A percentile compares a stretch with the other conserved stretches of the same genome.
These are phyloP conservation scores for Danio choprae DNA, from an alignment of 2,797 vertebrate species.

Conservation along the genomic window DNA sequence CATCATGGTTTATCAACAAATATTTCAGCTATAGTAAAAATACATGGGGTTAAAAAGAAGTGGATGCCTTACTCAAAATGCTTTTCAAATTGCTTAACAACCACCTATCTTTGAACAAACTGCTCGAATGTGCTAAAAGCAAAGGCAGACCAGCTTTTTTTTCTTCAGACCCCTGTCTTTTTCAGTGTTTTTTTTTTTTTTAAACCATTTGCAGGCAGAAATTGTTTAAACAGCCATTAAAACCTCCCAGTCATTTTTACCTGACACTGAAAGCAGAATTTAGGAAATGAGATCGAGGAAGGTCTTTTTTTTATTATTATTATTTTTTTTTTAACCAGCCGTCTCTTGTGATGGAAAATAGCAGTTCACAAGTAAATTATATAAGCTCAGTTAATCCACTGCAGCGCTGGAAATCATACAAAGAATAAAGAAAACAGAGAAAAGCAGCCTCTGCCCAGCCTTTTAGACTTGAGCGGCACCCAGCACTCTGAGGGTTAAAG, in stretches of 20 bases:
- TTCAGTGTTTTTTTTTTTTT: constrained; percentile 46
- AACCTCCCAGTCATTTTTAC: constrained; percentile 27
- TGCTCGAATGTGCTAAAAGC: background rate
- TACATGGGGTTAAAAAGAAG: background rate
- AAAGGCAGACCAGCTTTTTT: background rate
- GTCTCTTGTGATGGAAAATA: background rate
- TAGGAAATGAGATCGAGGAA: constrained; percentile 12
- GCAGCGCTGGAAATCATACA: background rate
- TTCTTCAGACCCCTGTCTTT: background rate
- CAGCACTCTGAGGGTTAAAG: constrained; percentile 82
- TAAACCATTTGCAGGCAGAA: constrained; percentile 48
- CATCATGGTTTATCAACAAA: background rate
- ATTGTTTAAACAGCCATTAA: constrained; percentile 50
- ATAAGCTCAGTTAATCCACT: constrained; percentile 1
- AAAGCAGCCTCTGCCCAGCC: constrained; percentile 67
- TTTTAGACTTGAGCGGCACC: constrained; percentile 68
- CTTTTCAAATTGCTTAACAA: background rate
- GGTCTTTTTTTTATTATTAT: background rate
- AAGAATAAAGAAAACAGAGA: background rate
- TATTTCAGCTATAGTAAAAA: background rate
- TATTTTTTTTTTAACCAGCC: background rate
- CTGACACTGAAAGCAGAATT: constrained; percentile 47
- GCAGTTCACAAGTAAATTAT: background rate
- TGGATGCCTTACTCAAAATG: background rate
- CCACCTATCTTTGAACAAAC: background rate